Conservation (phyloP, 2,888 invertebrate species). For the Athripsodes cinereus region DNA sequence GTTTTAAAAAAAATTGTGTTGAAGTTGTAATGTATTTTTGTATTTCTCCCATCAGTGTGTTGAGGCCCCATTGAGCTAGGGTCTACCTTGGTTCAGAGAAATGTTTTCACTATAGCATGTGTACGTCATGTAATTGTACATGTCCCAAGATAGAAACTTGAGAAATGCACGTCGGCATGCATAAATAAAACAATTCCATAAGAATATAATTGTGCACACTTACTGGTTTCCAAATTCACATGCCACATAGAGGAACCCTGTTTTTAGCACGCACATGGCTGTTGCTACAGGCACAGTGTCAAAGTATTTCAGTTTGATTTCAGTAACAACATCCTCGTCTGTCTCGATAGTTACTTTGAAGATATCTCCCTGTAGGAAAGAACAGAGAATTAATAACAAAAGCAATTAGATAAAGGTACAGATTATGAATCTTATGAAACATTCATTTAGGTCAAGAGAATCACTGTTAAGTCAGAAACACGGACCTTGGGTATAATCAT, state of each 20-base stretch:
- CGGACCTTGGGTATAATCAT: constrained; percentile 36
- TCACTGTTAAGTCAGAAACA: constrained; percentile 50
- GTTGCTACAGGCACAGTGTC: constrained; percentile 97
- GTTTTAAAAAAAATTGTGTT: background rate
- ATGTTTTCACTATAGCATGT: constrained; percentile 41
- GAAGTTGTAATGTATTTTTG: constrained; percentile 28
- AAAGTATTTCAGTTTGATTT: constrained; percentile 98
- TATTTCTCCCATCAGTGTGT: constrained; percentile 55
- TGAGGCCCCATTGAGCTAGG: constrained; percentile 43
- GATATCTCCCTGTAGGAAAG: constrained; percentile 48
- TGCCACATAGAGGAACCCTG: constrained; percentile 97
- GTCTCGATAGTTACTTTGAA: constrained; percentile 96
- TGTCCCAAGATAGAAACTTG: no score
- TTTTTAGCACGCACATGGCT: constrained; percentile 96
- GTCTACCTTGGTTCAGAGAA: constrained; percentile 60
- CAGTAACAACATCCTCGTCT: constrained; percentile 97
- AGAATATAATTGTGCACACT: constrained; percentile 48
- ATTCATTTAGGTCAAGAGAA: constrained; percentile 26
- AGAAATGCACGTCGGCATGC: no score
- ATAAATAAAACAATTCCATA: background rate
- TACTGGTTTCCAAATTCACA: constrained; percentile 99
- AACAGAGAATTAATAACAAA: background rate
- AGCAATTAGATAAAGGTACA: background rate
- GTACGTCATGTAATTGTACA: background rate
- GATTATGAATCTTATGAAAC: no score